Base-by-base conservation (phyloP, 2,797 vertebrate species). In the Intellagama lesueurii region DNA sequence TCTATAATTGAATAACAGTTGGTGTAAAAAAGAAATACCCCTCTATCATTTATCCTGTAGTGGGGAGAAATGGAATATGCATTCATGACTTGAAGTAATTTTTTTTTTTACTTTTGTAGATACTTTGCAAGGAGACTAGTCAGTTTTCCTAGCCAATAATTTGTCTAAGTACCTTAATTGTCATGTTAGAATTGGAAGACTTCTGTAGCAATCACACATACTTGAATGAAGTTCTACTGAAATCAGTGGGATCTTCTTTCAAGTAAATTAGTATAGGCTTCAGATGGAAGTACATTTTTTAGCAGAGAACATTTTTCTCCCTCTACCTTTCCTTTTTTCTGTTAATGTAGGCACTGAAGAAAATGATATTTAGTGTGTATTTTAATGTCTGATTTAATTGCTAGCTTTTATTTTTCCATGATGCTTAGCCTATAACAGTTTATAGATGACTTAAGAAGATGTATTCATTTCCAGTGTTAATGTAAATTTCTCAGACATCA, bases 401-500 rank as follows among this genome's bases (percentile, higher is more conserved):
- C 75, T 84, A 81, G 68, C 86, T 81, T 90, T 88, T 47, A 80
- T 22, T 87, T 32, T 11, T 76, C 77, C 5, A 52, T 87, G 91
- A 82, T 75, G 80, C 75, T 60, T 83, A 66, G 76, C 89, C 52
- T 83, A 80, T 86, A 83, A 72, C 14, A 87, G 84, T 94, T 92
- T 56, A 84, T 66, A 88, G 92, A 93, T 77, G 89, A 89, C 79
- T 88, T 91, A 0, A 4, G 75, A 92, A 87, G 88, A 84, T 93
- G 69, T 77, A 73, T 89, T 92, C 86, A 89, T 52, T 92, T 83
- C 92, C 85, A 47, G 3, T 91, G 94, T 93, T 95, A 91, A 89
- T 88, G 92, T 77, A 92, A 90, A 22, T 94, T 95, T 96, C 90
- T 90, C 92, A 95, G 96, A 94, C 93, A 75, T 72, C 91, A 86